These are phyloP conservation scores for Otis tarda DNA, from an alignment of 2,113 vertebrate genomes.

Conservation along the genomic window DNA sequence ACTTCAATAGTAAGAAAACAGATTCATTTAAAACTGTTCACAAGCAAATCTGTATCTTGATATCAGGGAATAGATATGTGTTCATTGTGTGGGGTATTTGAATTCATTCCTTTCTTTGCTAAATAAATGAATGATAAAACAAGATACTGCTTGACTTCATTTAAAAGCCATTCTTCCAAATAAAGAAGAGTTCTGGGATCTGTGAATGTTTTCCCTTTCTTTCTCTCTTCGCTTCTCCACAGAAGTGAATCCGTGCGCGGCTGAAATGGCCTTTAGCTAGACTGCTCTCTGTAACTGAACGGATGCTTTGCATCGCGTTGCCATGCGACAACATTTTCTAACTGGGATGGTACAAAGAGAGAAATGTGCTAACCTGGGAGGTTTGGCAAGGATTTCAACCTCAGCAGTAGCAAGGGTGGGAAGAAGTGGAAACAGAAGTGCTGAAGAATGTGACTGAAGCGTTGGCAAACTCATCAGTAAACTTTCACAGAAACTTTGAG, in stretches of 20 bases:
- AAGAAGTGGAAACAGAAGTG: background rate
- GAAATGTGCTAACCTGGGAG: background rate
- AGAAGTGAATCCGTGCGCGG: background rate
- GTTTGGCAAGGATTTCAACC: background rate
- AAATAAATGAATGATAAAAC: slow-evolving; percentile 68
- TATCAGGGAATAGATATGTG: slow-evolving; percentile 63
- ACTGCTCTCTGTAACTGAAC: background rate
- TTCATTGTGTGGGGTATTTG: slow-evolving; percentile 58
- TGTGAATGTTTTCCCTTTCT: background rate
- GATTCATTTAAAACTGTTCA: slow-evolving; percentile 16
- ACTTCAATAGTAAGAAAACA: background rate
- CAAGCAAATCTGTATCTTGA: slow-evolving; percentile 48
- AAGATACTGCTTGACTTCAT: slow-evolving; percentile 46
- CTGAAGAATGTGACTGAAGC: background rate
- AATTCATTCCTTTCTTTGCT: slow-evolving; percentile 69
- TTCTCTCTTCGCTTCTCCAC: background rate
- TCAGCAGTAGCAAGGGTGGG: background rate
- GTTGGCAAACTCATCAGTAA: background rate
- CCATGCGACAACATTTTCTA: background rate
- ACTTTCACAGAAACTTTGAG: background rate
- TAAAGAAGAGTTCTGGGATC: slow-evolving; percentile 28
- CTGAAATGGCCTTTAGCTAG: background rate
- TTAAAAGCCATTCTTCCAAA: slow-evolving; percentile 49
- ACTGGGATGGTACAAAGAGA: background rate
- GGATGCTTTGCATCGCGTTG: background rate